These are phyloP conservation scores for Bos indicus DNA, from an alignment of 2,113 vertebrate species.

Conservation along the genomic window DNA sequence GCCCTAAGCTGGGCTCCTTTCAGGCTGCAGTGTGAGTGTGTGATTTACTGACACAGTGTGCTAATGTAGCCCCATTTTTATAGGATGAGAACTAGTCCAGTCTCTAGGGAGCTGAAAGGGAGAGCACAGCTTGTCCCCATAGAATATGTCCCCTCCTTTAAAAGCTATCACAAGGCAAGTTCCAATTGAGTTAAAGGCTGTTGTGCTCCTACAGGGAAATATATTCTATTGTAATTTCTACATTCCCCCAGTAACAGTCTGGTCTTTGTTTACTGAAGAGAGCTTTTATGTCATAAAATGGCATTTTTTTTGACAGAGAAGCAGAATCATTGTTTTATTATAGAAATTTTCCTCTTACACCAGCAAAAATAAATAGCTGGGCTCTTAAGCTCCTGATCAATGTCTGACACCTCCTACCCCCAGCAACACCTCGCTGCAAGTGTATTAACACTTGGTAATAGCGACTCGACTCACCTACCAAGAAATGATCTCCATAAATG, in stretches of 20 bases:
- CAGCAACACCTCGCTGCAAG: constrained; percentile 51
- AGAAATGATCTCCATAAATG: constrained; percentile 57
- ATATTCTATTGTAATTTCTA: constrained; percentile 39
- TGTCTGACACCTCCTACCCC: constrained; percentile 58
- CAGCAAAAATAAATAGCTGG: constrained; percentile 56
- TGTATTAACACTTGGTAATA: constrained; percentile 48
- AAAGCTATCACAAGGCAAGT: constrained; percentile 4
- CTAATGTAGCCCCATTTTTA: constrained; percentile 18
- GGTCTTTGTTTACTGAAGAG: constrained; percentile 54
- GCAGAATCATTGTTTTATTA: constrained; percentile 61
- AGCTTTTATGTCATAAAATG: constrained; percentile 55
- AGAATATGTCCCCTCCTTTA: background rate
- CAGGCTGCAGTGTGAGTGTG: background rate
- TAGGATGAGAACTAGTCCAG: background rate
- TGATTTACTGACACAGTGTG: background rate
- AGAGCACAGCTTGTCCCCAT: background rate
- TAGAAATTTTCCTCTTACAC: constrained; percentile 38
- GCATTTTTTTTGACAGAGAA: constrained; percentile 58
- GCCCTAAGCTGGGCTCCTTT: background rate
- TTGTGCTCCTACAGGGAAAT: constrained; percentile 31
- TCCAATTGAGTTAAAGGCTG: constrained; percentile 24
- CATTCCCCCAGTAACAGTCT: constrained; percentile 9
- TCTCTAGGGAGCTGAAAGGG: constrained; percentile 22
- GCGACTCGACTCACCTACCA: constrained; percentile 53
- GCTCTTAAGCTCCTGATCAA: constrained; percentile 71